Conservation (phyloP, 2,797 vertebrate genomes). For the Malurus leucopterus region DNA sequence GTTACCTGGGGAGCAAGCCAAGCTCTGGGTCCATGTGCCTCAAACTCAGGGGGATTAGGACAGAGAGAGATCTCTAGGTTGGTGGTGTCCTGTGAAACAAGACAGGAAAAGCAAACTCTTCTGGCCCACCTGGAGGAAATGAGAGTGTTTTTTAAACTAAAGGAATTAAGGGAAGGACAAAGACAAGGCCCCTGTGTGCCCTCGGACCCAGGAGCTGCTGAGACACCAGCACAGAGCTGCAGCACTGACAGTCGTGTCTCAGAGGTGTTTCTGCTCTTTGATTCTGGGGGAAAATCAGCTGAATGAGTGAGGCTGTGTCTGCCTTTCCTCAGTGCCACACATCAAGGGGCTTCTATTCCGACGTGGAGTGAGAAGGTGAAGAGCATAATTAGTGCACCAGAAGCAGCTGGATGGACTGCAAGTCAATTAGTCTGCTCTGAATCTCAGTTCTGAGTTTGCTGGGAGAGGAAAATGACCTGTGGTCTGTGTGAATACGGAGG, state of each 20-base stretch:
- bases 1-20: background rate
- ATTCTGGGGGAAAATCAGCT: constrained; percentile 32
- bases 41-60: fast-evolving
- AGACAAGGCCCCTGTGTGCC: background rate
- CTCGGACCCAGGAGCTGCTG: background rate
- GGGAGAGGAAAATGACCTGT: constrained; percentile 36
- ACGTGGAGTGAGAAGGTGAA: constrained; percentile 47
- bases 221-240: background rate
- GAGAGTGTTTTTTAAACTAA: background rate
- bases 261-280: background rate
- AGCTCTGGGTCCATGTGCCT: background rate
- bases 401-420: constrained; percentile 36
- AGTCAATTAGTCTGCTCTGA: constrained; percentile 51
- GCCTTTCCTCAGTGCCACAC: constrained; percentile 25
- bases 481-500: constrained; percentile 20
- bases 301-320: constrained; percentile 12
- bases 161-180: background rate
- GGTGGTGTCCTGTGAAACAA: background rate
- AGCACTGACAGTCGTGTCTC: background rate
- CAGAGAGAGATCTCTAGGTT: background rate
- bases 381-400: constrained; percentile 45
- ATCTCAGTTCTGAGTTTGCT: constrained; percentile 47
- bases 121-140: background rate
- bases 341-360: constrained; percentile 38
- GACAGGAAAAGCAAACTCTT: background rate